phyloP scores from a whole-genome alignment of 2,797 vertebrate species.

The Silurus aristotelis region DNA sequence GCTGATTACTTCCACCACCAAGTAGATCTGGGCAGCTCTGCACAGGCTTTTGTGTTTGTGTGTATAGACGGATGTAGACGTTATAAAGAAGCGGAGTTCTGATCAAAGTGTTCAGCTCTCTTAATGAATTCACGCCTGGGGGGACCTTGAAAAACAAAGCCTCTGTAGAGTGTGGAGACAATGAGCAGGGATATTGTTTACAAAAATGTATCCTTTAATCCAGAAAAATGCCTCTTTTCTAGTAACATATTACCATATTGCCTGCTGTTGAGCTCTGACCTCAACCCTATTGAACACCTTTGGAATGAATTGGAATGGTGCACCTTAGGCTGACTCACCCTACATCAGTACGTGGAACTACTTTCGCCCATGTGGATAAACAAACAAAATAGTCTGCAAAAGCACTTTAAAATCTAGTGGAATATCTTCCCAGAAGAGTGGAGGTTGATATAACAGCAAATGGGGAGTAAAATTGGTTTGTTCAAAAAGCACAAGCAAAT shows the following conservation, averaged over 20 bases:
- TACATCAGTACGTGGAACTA: too few relatives aligned
- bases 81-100: constrained; percentile 25
- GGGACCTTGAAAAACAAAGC: not conserved
- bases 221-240: not conserved
- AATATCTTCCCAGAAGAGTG: too few relatives aligned
- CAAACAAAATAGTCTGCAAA: too few relatives aligned
- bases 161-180: not conserved
- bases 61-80: constrained; percentile 19
- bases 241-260: not conserved
- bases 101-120: constrained; percentile 19
- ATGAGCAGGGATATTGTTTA: not conserved
- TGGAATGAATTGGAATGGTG: too few relatives aligned
- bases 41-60: constrained; percentile 13
- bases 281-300: too few relatives aligned
- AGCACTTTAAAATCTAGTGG: too few relatives aligned
- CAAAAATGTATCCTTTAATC: not conserved
- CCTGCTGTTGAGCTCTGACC: too few relatives aligned
- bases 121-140: constrained; percentile 27
- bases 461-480: too few relatives aligned
- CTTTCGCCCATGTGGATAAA: too few relatives aligned
- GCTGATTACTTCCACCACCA: constrained; percentile 58
- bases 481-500: too few relatives aligned
- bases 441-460: too few relatives aligned
- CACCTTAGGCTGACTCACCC: too few relatives aligned
- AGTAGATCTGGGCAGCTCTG: not conserved